A percentile compares a stretch with the other conserved stretches of the same genome.
Evolutionary conservation across 2,888 invertebrate genomes (phyloP).

Genomic region (Pycnomerus fuliginosus): DNA sequence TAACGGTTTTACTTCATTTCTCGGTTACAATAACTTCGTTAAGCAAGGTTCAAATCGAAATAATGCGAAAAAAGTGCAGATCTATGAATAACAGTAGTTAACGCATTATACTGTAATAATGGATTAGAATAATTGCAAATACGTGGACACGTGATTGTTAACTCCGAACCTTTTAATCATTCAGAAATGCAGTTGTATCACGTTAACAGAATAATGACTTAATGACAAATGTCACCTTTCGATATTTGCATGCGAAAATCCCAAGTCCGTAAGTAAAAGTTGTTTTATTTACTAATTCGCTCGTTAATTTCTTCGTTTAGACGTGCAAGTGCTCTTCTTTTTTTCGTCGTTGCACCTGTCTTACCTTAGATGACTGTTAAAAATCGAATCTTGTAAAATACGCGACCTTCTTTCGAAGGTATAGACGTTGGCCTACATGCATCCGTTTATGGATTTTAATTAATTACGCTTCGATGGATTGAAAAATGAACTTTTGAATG

Average conservation of each 20-base stretch:
- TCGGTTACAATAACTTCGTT: no score
- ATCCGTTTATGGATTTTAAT: conserved; percentile 15
- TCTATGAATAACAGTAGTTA: no score
- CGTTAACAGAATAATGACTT: conserved; percentile 17
- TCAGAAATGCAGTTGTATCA: conserved; percentile 14
- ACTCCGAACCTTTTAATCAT: no score
- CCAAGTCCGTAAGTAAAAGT: conserved; percentile 29
- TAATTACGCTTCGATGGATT: conserved; percentile 11
- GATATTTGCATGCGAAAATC: conserved; percentile 29
- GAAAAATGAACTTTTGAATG: conserved; percentile 6
- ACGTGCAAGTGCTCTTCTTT: conserved; percentile 1
- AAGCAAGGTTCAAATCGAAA: no score
- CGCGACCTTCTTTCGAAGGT: conserved; percentile 8
- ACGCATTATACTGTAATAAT: no score
- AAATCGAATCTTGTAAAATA: conserved; percentile 15
- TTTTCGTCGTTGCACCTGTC: conserved; percentile 5
- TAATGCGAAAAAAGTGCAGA: no score
- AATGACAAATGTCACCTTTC: conserved; percentile 25
- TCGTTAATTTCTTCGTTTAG: conserved; percentile 24
- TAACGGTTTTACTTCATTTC: no score
- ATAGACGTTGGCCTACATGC: conserved; percentile 14
- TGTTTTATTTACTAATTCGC: conserved; percentile 18
- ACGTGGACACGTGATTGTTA: conserved; percentile 7
- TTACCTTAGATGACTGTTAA: conserved; percentile 14
- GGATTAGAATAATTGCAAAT: no score